phyloP scores from a whole-genome alignment of 2,888 invertebrate genomes.

The Heliconius aoede region DNA sequence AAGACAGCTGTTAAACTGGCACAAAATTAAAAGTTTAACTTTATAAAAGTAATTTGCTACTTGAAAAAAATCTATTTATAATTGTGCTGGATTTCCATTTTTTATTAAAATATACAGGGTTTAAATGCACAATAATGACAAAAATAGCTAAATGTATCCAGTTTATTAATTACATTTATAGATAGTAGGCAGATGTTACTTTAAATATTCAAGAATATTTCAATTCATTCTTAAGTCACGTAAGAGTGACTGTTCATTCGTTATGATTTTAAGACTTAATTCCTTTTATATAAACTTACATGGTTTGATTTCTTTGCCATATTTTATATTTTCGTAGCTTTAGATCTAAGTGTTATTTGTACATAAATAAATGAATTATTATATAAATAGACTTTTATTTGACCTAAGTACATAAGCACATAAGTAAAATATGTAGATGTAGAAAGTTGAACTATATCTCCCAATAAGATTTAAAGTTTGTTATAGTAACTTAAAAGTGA shows the following conservation, averaged over 20 bases:
- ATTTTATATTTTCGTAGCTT: background rate
- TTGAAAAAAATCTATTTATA: background rate
- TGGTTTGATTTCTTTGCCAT: conserved; percentile 3
- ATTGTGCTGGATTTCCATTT: background rate
- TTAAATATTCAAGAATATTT: conserved; percentile 14
- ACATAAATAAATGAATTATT: conserved; percentile 34
- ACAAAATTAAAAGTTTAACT: conserved; percentile 37
- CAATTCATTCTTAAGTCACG: conserved; percentile 6
- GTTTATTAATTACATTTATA: background rate
- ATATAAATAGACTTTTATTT: conserved; percentile 21
- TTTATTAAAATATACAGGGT: conserved; percentile 8
- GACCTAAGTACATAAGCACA: too few species aligned
- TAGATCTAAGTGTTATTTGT: conserved; percentile 41
- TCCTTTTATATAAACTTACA: conserved; percentile 6
- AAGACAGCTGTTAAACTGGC: conserved; percentile 89
- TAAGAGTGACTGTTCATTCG: conserved; percentile 5
- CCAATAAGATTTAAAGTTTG: too few species aligned
- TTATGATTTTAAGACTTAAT: background rate
- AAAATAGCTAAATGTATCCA: background rate
- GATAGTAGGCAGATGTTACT: background rate
- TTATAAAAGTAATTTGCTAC: background rate
- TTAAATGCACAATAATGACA: conserved; percentile 16
- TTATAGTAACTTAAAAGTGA: too few species aligned
- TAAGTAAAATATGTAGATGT: background rate
- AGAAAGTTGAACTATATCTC: too few species aligned